Evolutionary conservation across 2,113 vertebrate species (phyloP), one percentile per base, ranked within the genome.

Genomic region (Myotis yumanensis): DNA sequence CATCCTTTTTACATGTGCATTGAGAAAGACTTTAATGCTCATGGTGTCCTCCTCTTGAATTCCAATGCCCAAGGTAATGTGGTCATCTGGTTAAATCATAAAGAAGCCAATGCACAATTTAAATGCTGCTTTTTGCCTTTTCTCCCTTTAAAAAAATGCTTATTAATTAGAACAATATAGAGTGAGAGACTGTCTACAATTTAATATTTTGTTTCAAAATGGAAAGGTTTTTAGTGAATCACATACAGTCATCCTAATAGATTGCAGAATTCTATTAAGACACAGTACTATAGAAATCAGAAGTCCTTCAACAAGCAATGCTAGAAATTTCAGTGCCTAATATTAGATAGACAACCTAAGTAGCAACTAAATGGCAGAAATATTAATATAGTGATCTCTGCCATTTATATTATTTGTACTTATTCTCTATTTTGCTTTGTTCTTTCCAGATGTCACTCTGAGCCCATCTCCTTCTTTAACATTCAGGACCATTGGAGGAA

Each of bases 1-100:
- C 97, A 97, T 57, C 96, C 91, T 73, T 98, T 98, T 96, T 97
- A 97, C 30, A 90, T 96, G 87, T 97, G 97, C 0, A 85, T 95
- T 79, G 97, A 98, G 95, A 52, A 72, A 14, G 96, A 98, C 30
- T 93, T 93, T 83, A 98, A 93, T 0, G 68, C 95, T 52, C 96
- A 97, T 0, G 96, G 97, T 51, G 92, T 98, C 94, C 96, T 98
- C 23, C 86, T 98, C 37, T 94, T 98, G 84, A 98, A 98, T 93
- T 95, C 97, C 71, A 98, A 91, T 87, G 97, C 96, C 15, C 97
- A 97, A 98, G 97, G 96, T 98, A 96, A 94, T 79, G 54, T 71
- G 25, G 69, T 89, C 79, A 76, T 82, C 73, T 64, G 40, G 66
- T 82, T 83, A 86, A 91, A 83, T 89, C 71, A 89, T 83, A 79